Evolutionary conservation across 2,797 vertebrate genomes (phyloP), one percentile per base, ranked within the genome.

Genomic region (Sebastes variabilis): DNA sequence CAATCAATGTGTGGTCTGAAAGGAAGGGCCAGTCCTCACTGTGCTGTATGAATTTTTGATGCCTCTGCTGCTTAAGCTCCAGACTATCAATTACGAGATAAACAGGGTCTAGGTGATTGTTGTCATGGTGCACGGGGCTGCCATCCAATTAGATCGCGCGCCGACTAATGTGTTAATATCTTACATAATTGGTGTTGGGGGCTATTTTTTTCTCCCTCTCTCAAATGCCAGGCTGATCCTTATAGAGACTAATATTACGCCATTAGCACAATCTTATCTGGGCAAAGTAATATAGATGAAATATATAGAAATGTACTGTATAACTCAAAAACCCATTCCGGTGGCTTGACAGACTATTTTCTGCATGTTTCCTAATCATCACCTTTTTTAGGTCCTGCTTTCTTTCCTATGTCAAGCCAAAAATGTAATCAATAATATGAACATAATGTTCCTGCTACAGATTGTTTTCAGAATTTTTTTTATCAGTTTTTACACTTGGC

Each of bases 21-120:
- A 90, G 80, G 86, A 88, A 81, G 85, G 88, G 83, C 88, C 80
- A 64, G 90, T 81, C 70, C 82, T 83, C 80, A 79, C 87, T 86
- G 80, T 81, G 88, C 81, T 82, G 86, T 82, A 92, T 92, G 89
- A 93, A 93, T 94, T 93, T 92, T 89, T 94, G 93, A 95, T 94
- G 92, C 88, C 86, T 85, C 85, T 79, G 86, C 93, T 93, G 92
- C 89, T 94, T 93, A 92, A 89, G 89, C 91, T 85, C 82, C 86
- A 92, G 89, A 93, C 93, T 94, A 95, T 95, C 93, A 94, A 94
- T 95, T 95, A 94, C 86, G 81, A 94, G 91, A 93, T 95, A 94
- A 95, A 95, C 93, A 93, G 92, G 92, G 92, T 90, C 91, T 93
- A 88, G 93, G 92, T 93, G 93, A 94, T 95, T 95, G 95, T 94